phyloP scores from a whole-genome alignment of 2,113 vertebrate species.

The Periophthalmodon schlosseri region DNA sequence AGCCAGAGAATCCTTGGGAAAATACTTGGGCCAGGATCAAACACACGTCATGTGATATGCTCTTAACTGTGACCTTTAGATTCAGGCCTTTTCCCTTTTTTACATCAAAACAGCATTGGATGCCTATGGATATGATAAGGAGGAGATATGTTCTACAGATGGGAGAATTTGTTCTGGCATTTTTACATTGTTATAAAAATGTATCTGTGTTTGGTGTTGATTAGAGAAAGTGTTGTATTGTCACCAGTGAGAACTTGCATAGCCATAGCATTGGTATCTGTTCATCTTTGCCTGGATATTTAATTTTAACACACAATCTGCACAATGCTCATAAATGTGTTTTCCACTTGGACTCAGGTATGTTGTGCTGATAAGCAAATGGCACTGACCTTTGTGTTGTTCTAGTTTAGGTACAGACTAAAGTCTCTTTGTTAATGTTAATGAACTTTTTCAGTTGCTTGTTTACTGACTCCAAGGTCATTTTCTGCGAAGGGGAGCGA shows the following conservation, averaged over 20 bases:
- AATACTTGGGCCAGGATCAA: slow-evolving; percentile 72
- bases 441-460: slow-evolving; percentile 70
- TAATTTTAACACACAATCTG: not conserved
- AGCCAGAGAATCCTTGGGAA: slow-evolving; percentile 71
- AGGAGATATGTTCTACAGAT: not conserved
- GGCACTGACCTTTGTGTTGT: slow-evolving; percentile 38
- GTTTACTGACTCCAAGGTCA: slow-evolving; percentile 77
- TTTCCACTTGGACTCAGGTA: slow-evolving; percentile 20
- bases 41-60: slow-evolving; percentile 64
- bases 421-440: slow-evolving; percentile 56
- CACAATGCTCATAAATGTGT: slow-evolving; percentile 2
- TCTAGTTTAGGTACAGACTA: slow-evolving; percentile 27
- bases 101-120: slow-evolving; percentile 21
- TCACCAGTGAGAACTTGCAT: not conserved
- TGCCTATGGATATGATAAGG: not conserved
- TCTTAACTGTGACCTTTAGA: slow-evolving; percentile 71
- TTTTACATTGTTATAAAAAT: not conserved
- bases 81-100: slow-evolving; percentile 38
- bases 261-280: too few relatives aligned
- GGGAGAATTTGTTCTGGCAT: not conserved
- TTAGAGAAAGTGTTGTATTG: not conserved
- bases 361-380: slow-evolving; percentile 49
- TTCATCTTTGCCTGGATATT: too few relatives aligned
- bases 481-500: slow-evolving; percentile 70
- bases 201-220: not conserved